Conservation (phyloP, 2,797 vertebrate species). For the Gouania willdenowi region DNA sequence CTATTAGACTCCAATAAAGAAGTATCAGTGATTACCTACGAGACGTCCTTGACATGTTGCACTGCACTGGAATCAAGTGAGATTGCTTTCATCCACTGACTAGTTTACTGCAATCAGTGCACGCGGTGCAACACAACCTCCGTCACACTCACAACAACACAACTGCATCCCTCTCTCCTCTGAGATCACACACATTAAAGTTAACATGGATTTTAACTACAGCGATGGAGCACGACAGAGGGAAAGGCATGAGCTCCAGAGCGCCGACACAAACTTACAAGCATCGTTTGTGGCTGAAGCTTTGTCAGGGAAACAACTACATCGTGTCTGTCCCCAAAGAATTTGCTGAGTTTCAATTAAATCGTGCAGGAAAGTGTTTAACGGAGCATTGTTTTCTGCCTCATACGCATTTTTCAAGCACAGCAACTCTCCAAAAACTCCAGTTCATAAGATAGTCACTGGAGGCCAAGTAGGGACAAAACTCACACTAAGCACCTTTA, state of each 20-base stretch:
- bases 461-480: constrained; percentile 12
- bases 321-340: constrained; percentile 25
- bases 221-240: background rate
- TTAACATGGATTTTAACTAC: constrained; percentile 3
- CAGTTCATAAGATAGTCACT: constrained; percentile 34
- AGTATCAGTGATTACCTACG: background rate
- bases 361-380: constrained; percentile 23
- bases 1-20: too few relatives aligned
- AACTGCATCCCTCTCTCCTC: background rate
- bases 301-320: constrained; percentile 33
- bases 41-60: background rate
- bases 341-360: constrained; percentile 44
- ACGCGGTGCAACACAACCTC: background rate
- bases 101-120: background rate
- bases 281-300: constrained; percentile 30
- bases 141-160: background rate
- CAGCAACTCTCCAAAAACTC: constrained; percentile 21
- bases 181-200: constrained; percentile 6
- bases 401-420: too few relatives aligned
- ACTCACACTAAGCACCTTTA: constrained; percentile 7
- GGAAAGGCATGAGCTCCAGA: background rate
- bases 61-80: constrained; percentile 1
- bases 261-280: constrained; percentile 20
- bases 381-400: constrained; percentile 19
- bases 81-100: constrained; percentile 10